These are phyloP conservation scores for Acanthurus leucopareius DNA, from an alignment of 2,797 vertebrate species.

Conservation along the genomic window DNA sequence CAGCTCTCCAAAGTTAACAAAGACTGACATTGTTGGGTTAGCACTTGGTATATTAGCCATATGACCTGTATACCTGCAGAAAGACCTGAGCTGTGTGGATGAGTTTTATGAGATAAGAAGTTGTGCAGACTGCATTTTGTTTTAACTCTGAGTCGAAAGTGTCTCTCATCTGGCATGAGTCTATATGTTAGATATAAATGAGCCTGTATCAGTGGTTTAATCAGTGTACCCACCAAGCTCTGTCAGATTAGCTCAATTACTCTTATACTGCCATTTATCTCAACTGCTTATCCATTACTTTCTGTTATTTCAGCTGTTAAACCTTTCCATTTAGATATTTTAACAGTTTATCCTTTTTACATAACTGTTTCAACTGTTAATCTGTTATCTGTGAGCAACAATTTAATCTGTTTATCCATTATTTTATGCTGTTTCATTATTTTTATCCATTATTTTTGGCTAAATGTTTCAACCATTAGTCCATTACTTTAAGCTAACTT, in stretches of 20 bases:
- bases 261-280: not conserved
- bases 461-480: not conserved
- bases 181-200: constrained; percentile 22
- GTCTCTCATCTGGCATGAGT: constrained; percentile 31
- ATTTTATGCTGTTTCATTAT: too few species aligned
- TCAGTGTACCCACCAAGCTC: not conserved
- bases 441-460: not conserved
- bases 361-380: too few species aligned
- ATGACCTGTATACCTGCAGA: constrained; percentile 57
- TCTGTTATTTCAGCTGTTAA: not conserved
- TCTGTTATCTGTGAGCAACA: too few species aligned
- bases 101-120: constrained; percentile 44
- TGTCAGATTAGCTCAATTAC: not conserved
- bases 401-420: too few species aligned
- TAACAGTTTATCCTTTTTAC: not conserved
- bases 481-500: not conserved
- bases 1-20: constrained; percentile 70
- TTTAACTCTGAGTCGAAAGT: constrained; percentile 33
- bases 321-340: not conserved
- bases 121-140: constrained; percentile 12
- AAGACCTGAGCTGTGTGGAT: constrained; percentile 31
- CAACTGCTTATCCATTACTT: not conserved
- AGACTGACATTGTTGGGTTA: constrained; percentile 68
- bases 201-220: not conserved
- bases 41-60: constrained; percentile 61